These are phyloP conservation scores for Antechinus stuartii DNA, from an alignment of 2,113 vertebrate species.

Conservation along the genomic window DNA sequence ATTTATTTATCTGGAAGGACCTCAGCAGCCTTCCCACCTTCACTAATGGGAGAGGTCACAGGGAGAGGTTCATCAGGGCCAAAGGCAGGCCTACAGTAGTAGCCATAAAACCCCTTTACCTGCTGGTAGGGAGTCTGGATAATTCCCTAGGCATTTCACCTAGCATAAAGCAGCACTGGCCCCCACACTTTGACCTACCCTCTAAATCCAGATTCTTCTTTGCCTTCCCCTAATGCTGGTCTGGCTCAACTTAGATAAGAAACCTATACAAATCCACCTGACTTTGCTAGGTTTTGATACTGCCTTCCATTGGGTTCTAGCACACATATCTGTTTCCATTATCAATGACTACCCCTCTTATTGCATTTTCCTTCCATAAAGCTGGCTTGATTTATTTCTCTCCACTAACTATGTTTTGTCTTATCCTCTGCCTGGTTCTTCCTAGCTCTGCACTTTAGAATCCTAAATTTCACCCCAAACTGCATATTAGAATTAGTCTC, in stretches of 20 bases:
- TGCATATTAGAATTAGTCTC: slow-evolving; percentile 2
- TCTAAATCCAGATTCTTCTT: neutral
- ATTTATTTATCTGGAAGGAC: too few species aligned
- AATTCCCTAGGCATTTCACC: too few species aligned
- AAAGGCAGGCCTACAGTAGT: neutral
- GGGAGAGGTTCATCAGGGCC: neutral
- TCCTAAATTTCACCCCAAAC: neutral
- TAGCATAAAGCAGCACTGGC: neutral
- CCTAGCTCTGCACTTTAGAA: neutral
- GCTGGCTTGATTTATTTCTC: neutral
- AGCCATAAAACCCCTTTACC: neutral
- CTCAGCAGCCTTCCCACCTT: neutral
- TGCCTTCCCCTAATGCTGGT: neutral
- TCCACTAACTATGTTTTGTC: neutral
- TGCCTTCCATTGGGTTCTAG: neutral
- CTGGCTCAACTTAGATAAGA: neutral
- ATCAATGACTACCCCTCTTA: neutral
- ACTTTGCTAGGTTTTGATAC: neutral
- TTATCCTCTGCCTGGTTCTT: neutral
- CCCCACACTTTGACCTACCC: neutral
- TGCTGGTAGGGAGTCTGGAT: neutral
- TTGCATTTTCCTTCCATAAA: neutral
- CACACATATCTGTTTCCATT: neutral
- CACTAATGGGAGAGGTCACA: neutral
- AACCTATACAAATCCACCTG: neutral